Conservation (phyloP, 2,113 vertebrate species). For the Hassar affinis region DNA sequence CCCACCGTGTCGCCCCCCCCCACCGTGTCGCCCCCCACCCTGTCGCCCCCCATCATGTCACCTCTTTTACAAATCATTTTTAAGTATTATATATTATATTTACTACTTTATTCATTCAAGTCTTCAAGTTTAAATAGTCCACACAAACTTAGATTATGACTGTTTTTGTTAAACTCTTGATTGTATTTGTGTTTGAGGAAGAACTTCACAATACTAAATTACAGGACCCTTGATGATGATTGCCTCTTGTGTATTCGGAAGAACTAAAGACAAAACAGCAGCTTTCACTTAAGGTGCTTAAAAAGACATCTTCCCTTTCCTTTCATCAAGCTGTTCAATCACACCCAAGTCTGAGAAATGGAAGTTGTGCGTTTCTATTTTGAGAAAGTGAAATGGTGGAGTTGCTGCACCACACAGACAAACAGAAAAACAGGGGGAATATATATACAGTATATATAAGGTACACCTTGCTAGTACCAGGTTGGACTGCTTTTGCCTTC, state of each 20-base stretch:
- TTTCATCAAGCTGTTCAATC: slow-evolving; percentile 46
- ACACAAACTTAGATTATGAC: background rate
- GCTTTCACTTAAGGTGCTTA: slow-evolving; percentile 62
- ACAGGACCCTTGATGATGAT: slow-evolving; percentile 38
- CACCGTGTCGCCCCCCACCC: no score
- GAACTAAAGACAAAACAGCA: slow-evolving; percentile 35
- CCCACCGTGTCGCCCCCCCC: no score
- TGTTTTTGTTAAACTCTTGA: background rate
- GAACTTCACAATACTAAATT: slow-evolving; percentile 1
- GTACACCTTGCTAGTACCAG: no score
- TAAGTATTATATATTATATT: no score
- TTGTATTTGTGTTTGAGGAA: background rate
- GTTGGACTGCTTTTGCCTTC: no score
- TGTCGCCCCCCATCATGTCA: no score
- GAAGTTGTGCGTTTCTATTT: background rate
- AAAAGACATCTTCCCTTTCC: slow-evolving; percentile 57
- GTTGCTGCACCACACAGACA: background rate
- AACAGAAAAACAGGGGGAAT: no score
- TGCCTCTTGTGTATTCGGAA: slow-evolving; percentile 29
- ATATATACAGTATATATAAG: no score
- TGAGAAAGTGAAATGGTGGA: background rate
- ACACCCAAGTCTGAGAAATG: slow-evolving; percentile 36
- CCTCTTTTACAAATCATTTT: no score
- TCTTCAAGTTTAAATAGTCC: no score
- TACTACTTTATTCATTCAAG: no score